Percentiles rank a stretch among this genome's conserved stretches.
Evolutionary conservation across 2,797 vertebrate genomes (phyloP).

Genomic region (Cynodonichthys magdalenae): DNA sequence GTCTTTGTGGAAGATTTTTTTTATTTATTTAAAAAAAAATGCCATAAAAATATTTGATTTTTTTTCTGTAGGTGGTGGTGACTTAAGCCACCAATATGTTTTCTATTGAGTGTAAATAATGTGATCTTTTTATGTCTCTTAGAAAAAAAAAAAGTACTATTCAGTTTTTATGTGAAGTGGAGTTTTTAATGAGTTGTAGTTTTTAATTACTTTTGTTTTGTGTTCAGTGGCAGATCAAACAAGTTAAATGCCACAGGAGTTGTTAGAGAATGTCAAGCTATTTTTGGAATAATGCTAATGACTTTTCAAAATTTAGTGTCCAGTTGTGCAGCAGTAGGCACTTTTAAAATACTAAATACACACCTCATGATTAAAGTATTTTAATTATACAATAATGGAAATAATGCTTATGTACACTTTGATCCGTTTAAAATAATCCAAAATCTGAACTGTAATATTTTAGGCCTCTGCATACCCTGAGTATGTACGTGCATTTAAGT

Average conservation of each 20-base stretch:
- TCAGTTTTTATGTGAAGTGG: slow-evolving; percentile 18
- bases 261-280: slow-evolving; percentile 11
- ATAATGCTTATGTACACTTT: not conserved
- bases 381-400: not conserved
- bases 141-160: slow-evolving; percentile 56
- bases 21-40: not conserved
- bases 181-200: slow-evolving; percentile 25
- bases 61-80: too few relatives aligned
- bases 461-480: not conserved
- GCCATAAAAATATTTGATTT: too few relatives aligned
- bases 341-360: not conserved
- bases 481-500: not conserved
- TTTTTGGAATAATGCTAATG: slow-evolving; percentile 29
- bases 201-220: slow-evolving; percentile 37
- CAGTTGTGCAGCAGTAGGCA: not conserved
- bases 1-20: not conserved
- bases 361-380: not conserved
- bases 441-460: not conserved
- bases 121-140: not conserved
- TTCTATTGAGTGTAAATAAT: not conserved
- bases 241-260: slow-evolving; percentile 40
- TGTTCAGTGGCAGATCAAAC: slow-evolving; percentile 32
- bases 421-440: not conserved
- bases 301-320: slow-evolving; percentile 6
- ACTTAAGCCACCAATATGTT: not conserved